Conservation (phyloP, 2,797 vertebrate genomes). For the Coendou prehensilis region DNA sequence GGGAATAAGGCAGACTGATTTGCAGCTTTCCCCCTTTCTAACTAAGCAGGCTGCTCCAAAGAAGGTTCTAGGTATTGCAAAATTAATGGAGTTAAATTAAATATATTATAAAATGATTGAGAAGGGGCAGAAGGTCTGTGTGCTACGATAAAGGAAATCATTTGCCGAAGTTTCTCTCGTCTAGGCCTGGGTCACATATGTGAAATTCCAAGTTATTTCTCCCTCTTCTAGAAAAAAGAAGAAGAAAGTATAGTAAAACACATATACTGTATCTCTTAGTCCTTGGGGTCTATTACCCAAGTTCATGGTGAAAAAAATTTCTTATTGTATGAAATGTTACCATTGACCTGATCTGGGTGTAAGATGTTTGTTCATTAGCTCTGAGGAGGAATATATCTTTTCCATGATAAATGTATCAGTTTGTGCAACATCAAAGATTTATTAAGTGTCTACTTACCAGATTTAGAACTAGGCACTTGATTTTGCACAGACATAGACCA, state of each 20-base stretch:
- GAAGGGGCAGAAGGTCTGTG: background rate
- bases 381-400: background rate
- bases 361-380: slow-evolving; percentile 23
- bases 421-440: slow-evolving; percentile 35
- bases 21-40: background rate
- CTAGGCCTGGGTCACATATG: background rate
- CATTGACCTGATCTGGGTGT: background rate
- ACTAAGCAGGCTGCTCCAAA: slow-evolving; percentile 2
- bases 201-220: slow-evolving; percentile 34
- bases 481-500: background rate
- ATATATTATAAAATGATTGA: background rate
- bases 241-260: background rate
- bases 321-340: background rate
- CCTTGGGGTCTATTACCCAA: background rate
- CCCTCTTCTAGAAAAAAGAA: background rate
- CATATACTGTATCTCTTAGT: background rate
- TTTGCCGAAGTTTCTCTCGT: background rate
- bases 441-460: background rate
- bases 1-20: background rate
- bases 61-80: background rate
- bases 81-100: slow-evolving; percentile 17
- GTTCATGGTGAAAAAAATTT: slow-evolving; percentile 10
- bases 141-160: background rate
- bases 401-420: background rate
- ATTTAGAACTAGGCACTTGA: background rate